Evolutionary conservation across 1,140 invertebrate genomes (phyloP), one percentile per base, ranked within the genome.

Genomic region (Hestina assimilis): DNA sequence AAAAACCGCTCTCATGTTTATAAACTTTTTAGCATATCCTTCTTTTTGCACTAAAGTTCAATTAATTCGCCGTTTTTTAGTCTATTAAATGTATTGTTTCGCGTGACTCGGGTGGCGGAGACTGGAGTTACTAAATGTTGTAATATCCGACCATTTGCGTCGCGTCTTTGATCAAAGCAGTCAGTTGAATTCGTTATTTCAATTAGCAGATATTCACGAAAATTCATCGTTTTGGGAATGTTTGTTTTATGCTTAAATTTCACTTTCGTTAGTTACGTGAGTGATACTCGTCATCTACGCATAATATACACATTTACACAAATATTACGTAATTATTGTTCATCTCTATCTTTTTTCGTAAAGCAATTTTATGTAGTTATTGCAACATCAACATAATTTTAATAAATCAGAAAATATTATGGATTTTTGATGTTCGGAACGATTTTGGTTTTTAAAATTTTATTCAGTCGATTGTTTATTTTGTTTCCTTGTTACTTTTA

Each of bases 131-230:
- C n/a, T n/a, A n/a, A n/a, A n/a, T n/a, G n/a, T n/a, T n/a, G n/a
- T n/a, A n/a, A n/a, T n/a, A n/a, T n/a, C n/a, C n/a, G n/a, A n/a
- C n/a, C n/a, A n/a, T n/a, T n/a, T n/a, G n/a, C n/a, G n/a, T n/a
- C n/a, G n/a, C n/a, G n/a, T n/a, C n/a, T n/a, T n/a, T n/a, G n/a
- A n/a, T n/a, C n/a, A n/a, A n/a, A n/a, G n/a, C 15, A 20, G 20
- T 40, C 4, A n/a, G 15, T 8, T 19, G 35, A 33, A 7, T 47
- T 47, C 21, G 28, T 33, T 20, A 35, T 47, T 33, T 12, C 20
- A 48, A 33, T 48, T 48, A 48, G 21, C 45, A 33, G 23, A 21
- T 35, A 7, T 33, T 2, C 2, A 48, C 31, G 29, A 48, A 48
- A 33, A 48, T 48, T 48, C n/a, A n/a, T n/a, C n/a, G n/a, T n/a